phyloP scores from a whole-genome alignment of 2,797 vertebrate species.

The Coregonus sp. region DNA sequence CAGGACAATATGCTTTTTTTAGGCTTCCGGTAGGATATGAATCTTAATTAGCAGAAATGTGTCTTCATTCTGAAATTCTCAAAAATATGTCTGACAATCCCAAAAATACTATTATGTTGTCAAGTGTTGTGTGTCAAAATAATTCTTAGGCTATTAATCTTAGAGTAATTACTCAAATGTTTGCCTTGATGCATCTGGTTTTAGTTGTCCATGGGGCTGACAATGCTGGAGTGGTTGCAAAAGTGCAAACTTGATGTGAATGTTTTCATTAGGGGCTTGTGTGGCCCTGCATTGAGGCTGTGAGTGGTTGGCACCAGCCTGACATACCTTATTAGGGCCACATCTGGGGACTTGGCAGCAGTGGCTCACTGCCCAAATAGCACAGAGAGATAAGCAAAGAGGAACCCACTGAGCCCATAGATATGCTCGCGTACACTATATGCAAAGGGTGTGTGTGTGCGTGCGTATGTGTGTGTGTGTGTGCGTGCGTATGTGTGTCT shows the following conservation, averaged over 20 bases:
- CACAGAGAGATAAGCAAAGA: conserved; percentile 44
- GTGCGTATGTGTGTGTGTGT: neutral
- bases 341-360: conserved; percentile 51
- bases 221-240: neutral
- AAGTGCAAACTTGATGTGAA: conserved; percentile 6
- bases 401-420: conserved; percentile 35
- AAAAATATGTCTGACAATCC: neutral
- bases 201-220: neutral
- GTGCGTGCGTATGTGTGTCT: neutral
- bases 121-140: too few species aligned
- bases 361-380: neutral
- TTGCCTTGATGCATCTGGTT: neutral
- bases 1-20: neutral
- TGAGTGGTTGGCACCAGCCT: conserved; percentile 41
- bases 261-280: conserved; percentile 25
- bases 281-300: conserved; percentile 30
- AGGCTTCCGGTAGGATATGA: neutral
- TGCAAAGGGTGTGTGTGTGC: neutral
- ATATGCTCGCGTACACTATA: conserved; percentile 10
- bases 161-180: too few species aligned
- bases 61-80: neutral
- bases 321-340: conserved; percentile 49
- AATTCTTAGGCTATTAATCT: too few species aligned
- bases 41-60: neutral
- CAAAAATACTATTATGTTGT: too few species aligned